These are phyloP conservation scores for Synanthedon vespiformis DNA, from an alignment of 2,888 invertebrate species.

Conservation along the genomic window DNA sequence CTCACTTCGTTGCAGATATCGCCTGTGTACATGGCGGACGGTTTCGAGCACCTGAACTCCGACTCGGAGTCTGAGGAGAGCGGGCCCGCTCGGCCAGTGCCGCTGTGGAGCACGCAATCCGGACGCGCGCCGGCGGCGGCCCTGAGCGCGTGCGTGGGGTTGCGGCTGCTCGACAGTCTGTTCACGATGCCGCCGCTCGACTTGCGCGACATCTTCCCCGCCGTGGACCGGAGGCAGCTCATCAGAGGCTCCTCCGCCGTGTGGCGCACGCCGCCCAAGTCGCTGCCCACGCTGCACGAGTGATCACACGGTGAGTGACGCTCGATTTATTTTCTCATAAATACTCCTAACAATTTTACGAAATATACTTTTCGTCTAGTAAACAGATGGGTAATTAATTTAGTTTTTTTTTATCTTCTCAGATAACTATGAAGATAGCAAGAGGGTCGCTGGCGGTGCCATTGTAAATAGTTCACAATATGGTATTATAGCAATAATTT, in stretches of 20 bases:
- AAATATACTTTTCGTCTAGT: no score
- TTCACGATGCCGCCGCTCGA: conserved; percentile 75
- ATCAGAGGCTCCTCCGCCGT: conserved; percentile 80
- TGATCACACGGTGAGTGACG: conserved; percentile 7
- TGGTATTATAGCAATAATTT: conserved; percentile 10
- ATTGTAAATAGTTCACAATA: conserved; percentile 21
- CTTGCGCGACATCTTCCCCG: conserved; percentile 75
- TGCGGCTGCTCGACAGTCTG: conserved; percentile 62
- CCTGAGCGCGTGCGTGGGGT: no score
- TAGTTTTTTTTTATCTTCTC: no score
- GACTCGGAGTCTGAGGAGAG: conserved; percentile 50
- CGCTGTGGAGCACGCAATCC: conserved; percentile 30
- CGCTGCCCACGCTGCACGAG: conserved; percentile 67
- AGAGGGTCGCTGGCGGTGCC: no score
- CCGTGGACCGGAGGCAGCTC: conserved; percentile 73
- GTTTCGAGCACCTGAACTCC: conserved; percentile 67
- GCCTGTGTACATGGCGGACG: conserved; percentile 61
- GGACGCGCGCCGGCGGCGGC: conserved; percentile 47
- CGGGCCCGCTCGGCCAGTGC: conserved; percentile 25
- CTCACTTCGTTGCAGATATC: conserved; percentile 6
- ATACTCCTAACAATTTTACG: no score
- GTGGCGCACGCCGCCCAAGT: conserved; percentile 77
- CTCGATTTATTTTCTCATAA: no score
- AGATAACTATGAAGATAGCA: no score
- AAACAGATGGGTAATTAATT: no score